These are phyloP conservation scores for Oxyscelio sp. DNA, from an alignment of 2,888 invertebrate species.

Conservation along the genomic window DNA sequence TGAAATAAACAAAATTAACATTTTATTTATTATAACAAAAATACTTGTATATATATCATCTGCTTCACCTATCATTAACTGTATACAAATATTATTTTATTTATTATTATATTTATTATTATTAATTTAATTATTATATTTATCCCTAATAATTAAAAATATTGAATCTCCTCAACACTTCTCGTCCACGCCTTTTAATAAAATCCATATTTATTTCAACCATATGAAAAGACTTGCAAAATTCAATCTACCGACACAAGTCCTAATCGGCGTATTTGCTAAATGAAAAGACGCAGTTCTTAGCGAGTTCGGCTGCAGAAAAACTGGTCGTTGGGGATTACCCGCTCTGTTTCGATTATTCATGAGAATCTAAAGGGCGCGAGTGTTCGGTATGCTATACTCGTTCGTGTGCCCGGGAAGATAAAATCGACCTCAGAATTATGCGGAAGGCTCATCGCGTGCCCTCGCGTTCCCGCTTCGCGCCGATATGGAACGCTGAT, in stretches of 20 bases:
- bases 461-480: conserved; percentile 73
- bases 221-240: too few species aligned
- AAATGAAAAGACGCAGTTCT: conserved; percentile 49
- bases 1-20: too few species aligned
- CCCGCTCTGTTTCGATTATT: conserved; percentile 75
- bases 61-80: too few species aligned
- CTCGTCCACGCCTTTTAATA: too few species aligned
- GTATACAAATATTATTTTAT: too few species aligned
- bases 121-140: too few species aligned
- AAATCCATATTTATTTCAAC: too few species aligned
- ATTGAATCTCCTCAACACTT: too few species aligned
- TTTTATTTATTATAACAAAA: too few species aligned
- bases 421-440: conserved; percentile 79
- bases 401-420: conserved; percentile 76
- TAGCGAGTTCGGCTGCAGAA: conserved; percentile 52
- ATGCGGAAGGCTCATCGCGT: conserved; percentile 75
- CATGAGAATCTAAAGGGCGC: conserved; percentile 76
- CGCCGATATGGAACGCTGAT: conserved; percentile 68
- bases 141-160: too few species aligned
- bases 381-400: conserved; percentile 57
- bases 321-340: conserved; percentile 80
- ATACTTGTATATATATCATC: too few species aligned
- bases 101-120: too few species aligned
- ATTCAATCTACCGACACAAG: background rate
- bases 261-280: conserved; percentile 43